Evolutionary conservation across 2,113 vertebrate species (phyloP), one percentile per base, ranked within the genome.

Genomic region (Uria lomvia): DNA sequence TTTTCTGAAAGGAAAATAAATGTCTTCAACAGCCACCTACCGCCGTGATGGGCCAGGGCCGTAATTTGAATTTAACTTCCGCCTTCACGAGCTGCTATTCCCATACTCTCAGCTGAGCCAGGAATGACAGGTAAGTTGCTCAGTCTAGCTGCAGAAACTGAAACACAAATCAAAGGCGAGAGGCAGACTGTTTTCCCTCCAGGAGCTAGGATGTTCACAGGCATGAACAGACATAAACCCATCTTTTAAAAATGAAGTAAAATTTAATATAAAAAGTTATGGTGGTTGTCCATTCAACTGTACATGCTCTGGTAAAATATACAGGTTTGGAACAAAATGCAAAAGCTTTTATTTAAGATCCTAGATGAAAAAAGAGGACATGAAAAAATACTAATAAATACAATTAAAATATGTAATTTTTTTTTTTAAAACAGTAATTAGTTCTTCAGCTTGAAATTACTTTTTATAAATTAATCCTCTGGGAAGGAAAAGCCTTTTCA

Each of bases 401-500:
- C 43, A 86, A n/a, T 18, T 81, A 74, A 78, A 88, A 84, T 86
- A 86, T 6, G n/a, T 34, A 70, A 29, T 52, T 62, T 50, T 52
- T 70, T 7, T 27, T 32, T 29, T 75, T 78, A 47, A 23, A 87
- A 29, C 47, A 72, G 34, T 63, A 55, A 56, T 49, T 43, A 79
- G 24, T 86, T 92, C 43, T 82, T 68, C 11, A 63, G 20, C 38
- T 55, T 9, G 8, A 36, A 56, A 72, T 45, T 24, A 32, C 15
- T 82, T 86, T 58, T 49, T 66, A 92, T 72, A 83, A 92, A 88
- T 76, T 60, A 91, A 43, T 53, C 27, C 18, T 92, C 13, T 5
- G 56, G 56, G 36, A 75, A 71, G 36, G 30, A 78, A 62, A 87
- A 76, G 15, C 15, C 26, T 62, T 59, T 50, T 98, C 86, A 99